phyloP scores from a whole-genome alignment of 2,113 vertebrate species.

The Ailuropoda melanoleuca region DNA sequence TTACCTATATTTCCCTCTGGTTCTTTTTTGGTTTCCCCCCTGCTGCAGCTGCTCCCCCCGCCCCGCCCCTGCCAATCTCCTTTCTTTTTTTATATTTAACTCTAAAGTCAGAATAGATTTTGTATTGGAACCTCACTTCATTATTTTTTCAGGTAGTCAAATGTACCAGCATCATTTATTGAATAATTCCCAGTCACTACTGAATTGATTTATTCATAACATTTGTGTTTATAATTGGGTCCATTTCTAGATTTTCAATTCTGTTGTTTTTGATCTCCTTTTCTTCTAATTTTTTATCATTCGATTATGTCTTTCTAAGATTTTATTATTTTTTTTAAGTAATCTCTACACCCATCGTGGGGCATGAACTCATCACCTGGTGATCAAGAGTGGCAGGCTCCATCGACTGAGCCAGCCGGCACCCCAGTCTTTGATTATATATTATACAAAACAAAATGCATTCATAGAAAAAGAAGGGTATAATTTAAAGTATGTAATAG shows the following conservation, averaged over 20 bases:
- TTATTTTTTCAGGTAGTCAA: background rate
- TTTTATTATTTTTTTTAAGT: background rate
- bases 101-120: background rate
- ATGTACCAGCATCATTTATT: background rate
- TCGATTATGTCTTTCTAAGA: background rate
- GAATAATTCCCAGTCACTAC: background rate
- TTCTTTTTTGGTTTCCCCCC: background rate
- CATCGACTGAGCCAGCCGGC: background rate
- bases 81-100: background rate
- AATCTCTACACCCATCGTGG: background rate
- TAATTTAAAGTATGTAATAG: background rate
- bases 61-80: too few species aligned
- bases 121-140: background rate
- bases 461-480: background rate
- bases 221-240: slow-evolving; percentile 20
- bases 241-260: background rate
- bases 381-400: background rate
- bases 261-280: slow-evolving; percentile 43
- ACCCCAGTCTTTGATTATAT: background rate
- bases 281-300: slow-evolving; percentile 18
- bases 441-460: background rate
- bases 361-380: background rate
- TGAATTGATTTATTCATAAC: slow-evolving; percentile 4
- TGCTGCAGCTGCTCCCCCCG: background rate
- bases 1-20: background rate